Evolutionary conservation across 2,888 invertebrate species (phyloP).

Genomic region (Cheilosia urbana): DNA sequence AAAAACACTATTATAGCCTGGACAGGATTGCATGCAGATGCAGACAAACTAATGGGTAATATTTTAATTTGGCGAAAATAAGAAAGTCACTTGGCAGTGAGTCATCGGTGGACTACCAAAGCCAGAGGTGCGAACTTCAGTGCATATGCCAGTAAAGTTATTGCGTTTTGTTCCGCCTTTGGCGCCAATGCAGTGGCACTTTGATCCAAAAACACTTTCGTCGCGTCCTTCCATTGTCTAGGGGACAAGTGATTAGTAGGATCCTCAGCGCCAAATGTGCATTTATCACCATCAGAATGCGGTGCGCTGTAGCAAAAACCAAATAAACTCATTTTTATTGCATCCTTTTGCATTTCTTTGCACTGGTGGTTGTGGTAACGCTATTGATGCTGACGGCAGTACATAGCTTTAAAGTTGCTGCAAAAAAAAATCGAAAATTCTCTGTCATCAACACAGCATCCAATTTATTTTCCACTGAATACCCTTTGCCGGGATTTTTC

Average conservation of each 20-base stretch:
- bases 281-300: slow-evolving; percentile 58
- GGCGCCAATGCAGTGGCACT: slow-evolving; percentile 45
- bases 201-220: slow-evolving; percentile 14
- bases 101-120: slow-evolving; percentile 12
- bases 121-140: slow-evolving; percentile 43
- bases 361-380: slow-evolving; percentile 14
- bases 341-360: slow-evolving; percentile 49
- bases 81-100: slow-evolving; percentile 26
- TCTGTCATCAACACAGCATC: slow-evolving; percentile 70
- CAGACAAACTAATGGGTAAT: slow-evolving; percentile 27
- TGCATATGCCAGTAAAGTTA: slow-evolving; percentile 49
- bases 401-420: slow-evolving; percentile 56
- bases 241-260: slow-evolving; percentile 44
- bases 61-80: slow-evolving; percentile 10
- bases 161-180: slow-evolving; percentile 5
- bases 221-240: slow-evolving; percentile 10
- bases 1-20: slow-evolving; percentile 39
- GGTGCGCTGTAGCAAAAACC: neutral
- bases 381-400: slow-evolving; percentile 50
- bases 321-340: slow-evolving; percentile 52
- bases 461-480: slow-evolving; percentile 64
- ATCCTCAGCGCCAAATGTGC: slow-evolving; percentile 54
- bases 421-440: slow-evolving; percentile 51
- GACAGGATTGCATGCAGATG: slow-evolving; percentile 26
- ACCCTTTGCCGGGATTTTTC: slow-evolving; percentile 48